Evolutionary conservation across 2,797 vertebrate species (phyloP), one percentile per base, ranked within the genome.

Genomic region (Sternarchorhynchus goeldii): DNA sequence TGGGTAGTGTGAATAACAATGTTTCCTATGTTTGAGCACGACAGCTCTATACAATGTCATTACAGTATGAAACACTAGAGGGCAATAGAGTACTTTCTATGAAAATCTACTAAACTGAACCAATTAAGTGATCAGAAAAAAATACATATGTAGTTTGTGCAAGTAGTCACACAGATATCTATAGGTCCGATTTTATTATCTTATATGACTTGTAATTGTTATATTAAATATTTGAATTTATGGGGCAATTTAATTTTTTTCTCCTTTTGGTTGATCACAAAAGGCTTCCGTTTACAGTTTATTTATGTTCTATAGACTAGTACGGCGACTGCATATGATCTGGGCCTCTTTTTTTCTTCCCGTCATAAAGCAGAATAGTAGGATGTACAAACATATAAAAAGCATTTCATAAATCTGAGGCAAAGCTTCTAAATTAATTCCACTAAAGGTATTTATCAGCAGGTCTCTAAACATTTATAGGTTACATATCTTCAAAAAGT

Each of bases 51-150:
- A 59, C 12, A 6, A 0, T 75, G 57, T 63, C 60, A 56, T 69
- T 20, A 41, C 58, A 64, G 25, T 39, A 64, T 2, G 0, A 20
- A 75, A 45, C 78, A 64, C 50, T 66, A 75, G 78, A 70, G 57
- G 78, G 78, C 57, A 75, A 32, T 1, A 32, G 3, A 62, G 58
- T 2, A 67, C 71, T 57, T 34, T 25, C 6, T 31, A n/a, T 25
- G 14, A 59, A 25, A n/a, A 25, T 1, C 8, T 36, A 50, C 45
- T 50, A 45, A 2, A 50, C 45, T 50, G 12, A 12, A 12, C 45
- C 14, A 50, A 50, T 50, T 50, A 50, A 25, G 25, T 18, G 29
- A 70, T 20, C 32, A 14, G 64, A 50, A 53, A 8, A 25, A 2
- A 31, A 18, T 14, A 67, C 25, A 25, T 21, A 41, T 41, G 39